Evolutionary conservation across 2,888 invertebrate genomes (phyloP).

Genomic region (Gibbula magus): DNA sequence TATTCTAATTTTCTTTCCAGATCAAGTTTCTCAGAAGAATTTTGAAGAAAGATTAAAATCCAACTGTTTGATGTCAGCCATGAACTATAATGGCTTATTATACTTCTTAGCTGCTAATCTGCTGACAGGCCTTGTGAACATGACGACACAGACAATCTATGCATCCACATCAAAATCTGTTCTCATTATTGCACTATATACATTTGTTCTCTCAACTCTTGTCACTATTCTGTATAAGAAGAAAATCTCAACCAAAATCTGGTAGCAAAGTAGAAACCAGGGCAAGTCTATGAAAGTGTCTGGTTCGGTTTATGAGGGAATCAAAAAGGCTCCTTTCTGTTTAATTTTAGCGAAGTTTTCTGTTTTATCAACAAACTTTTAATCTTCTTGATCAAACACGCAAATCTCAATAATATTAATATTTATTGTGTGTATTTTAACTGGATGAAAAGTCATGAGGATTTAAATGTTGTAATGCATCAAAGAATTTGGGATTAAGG

Average conservation of each 20-base stretch:
- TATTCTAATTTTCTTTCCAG: neutral
- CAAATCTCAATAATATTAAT: no score
- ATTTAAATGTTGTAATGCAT: no score
- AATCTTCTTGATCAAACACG: no score
- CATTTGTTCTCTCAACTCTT: conserved; percentile 56
- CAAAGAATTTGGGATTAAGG: no score
- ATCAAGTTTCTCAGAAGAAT: neutral
- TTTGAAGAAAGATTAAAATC: conserved; percentile 17
- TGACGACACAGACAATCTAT: conserved; percentile 80
- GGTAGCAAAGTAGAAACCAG: conserved; percentile 44
- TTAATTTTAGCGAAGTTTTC: no score
- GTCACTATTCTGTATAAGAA: conserved; percentile 45
- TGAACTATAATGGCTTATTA: conserved; percentile 88
- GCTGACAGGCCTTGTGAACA: conserved; percentile 88
- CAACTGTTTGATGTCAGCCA: conserved; percentile 79
- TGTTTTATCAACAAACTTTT: no score
- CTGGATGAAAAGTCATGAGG: no score
- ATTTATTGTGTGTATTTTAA: no score
- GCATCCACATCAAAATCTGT: conserved; percentile 49
- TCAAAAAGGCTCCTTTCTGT: no score
- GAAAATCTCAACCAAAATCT: conserved; percentile 56
- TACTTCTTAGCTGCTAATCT: conserved; percentile 90
- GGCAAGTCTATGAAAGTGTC: no score
- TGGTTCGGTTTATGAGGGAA: no score
- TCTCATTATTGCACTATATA: conserved; percentile 59